Conservation (phyloP, 2,113 vertebrate species). For the Neotoma lepida region DNA sequence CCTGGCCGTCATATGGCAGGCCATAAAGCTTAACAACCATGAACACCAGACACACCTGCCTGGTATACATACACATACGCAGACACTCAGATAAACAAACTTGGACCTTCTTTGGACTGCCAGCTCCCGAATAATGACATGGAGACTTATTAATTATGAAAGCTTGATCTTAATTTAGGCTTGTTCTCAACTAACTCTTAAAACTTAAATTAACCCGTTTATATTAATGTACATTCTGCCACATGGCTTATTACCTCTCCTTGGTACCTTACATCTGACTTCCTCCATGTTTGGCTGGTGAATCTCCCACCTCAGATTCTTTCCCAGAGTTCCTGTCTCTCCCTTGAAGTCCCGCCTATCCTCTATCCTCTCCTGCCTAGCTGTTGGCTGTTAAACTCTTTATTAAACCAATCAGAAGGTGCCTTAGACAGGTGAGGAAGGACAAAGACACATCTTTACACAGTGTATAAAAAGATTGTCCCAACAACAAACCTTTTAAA, state of each 20-base stretch:
- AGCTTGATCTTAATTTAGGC: background rate
- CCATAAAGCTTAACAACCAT: background rate
- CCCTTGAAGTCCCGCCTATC: background rate
- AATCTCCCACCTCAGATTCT: background rate
- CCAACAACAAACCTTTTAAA: background rate
- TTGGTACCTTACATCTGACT: background rate
- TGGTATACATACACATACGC: background rate
- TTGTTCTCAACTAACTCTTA: background rate
- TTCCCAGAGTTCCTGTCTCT: background rate
- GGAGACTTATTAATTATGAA: background rate
- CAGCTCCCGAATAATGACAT: background rate
- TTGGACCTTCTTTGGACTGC: background rate
- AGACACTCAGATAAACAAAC: background rate
- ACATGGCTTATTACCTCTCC: background rate
- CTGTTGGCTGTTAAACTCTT: background rate
- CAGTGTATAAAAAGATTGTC: background rate
- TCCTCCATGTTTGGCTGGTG: background rate
- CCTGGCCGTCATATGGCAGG: background rate
- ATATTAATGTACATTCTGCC: background rate
- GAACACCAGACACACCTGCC: background rate
- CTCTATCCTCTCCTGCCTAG: background rate
- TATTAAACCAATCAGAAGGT: background rate
- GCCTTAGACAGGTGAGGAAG: background rate
- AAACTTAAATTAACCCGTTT: background rate
- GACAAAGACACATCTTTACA: background rate